Percentiles rank a stretch among this genome's conserved stretches.
phyloP scores from a whole-genome alignment of 2,797 vertebrate species.

The Cyprinodon diabolis region DNA sequence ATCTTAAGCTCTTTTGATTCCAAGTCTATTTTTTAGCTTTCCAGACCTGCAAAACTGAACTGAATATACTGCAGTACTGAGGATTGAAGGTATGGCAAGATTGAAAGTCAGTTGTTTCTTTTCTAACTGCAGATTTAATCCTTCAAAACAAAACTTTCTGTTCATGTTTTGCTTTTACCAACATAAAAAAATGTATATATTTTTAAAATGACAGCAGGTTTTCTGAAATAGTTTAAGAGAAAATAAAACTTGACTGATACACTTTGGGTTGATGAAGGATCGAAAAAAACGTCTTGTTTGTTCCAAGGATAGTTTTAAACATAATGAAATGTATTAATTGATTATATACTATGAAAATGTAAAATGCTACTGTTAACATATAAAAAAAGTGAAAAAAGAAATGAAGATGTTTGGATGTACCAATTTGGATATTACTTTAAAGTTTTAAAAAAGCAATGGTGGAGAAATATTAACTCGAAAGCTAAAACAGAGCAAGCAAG shows the following conservation, averaged over 20 bases:
- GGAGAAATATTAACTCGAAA: background rate
- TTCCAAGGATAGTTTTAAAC: background rate
- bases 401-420: background rate
- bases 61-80: constrained; percentile 44
- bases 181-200: constrained; percentile 14
- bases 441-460: background rate
- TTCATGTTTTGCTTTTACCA: constrained; percentile 13
- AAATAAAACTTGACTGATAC: background rate
- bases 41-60: constrained; percentile 46
- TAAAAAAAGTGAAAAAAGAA: background rate
- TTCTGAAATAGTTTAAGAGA: constrained; percentile 23
- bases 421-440: background rate
- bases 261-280: background rate
- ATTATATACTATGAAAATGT: background rate
- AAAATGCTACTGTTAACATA: background rate
- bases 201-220: constrained; percentile 25
- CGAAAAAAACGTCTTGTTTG: background rate
- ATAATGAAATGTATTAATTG: background rate
- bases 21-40: background rate
- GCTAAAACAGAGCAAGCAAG: background rate
- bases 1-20: background rate
- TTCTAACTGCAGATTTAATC: constrained; percentile 41
- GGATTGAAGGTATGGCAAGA: background rate
- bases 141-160: constrained; percentile 22
- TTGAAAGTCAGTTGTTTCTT: constrained; percentile 33